These are phyloP conservation scores for Vombatus ursinus DNA, from an alignment of 2,113 vertebrate species.

Conservation along the genomic window DNA sequence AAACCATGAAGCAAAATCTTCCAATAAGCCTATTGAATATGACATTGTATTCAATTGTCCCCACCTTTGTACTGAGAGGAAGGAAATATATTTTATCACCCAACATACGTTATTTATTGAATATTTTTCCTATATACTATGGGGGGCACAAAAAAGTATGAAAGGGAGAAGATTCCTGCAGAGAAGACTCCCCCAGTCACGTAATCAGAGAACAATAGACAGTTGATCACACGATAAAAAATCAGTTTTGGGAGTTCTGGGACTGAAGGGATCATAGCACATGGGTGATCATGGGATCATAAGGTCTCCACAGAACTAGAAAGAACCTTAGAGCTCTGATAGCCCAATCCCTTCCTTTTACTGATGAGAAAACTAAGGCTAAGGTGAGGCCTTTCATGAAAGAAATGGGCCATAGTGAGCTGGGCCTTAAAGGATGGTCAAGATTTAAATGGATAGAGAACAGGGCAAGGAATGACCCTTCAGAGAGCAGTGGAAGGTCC, in stretches of 20 bases:
- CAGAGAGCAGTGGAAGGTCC: neutral
- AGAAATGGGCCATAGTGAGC: neutral
- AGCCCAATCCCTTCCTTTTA: neutral
- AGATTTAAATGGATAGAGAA: neutral
- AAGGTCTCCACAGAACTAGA: neutral
- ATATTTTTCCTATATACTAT: neutral
- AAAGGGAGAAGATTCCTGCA: neutral
- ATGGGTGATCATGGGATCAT: neutral
- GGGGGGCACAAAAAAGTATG: neutral
- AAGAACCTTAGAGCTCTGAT: neutral
- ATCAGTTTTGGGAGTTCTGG: neutral
- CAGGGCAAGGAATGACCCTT: neutral
- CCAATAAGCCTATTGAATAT: neutral
- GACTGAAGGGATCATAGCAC: neutral
- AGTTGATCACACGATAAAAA: neutral
- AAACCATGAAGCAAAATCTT: neutral
- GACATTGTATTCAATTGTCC: neutral
- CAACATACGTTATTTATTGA: neutral
- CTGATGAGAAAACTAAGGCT: neutral
- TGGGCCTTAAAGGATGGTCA: neutral
- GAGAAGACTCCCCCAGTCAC: neutral
- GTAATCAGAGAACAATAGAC: neutral
- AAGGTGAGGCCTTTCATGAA: neutral
- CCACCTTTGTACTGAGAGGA: neutral
- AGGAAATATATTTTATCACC: neutral